A percentile compares a stretch with the other conserved stretches of the same genome.
phyloP scores from a whole-genome alignment of 2,797 vertebrate genomes.

The Chelidonichthys spinosus region DNA sequence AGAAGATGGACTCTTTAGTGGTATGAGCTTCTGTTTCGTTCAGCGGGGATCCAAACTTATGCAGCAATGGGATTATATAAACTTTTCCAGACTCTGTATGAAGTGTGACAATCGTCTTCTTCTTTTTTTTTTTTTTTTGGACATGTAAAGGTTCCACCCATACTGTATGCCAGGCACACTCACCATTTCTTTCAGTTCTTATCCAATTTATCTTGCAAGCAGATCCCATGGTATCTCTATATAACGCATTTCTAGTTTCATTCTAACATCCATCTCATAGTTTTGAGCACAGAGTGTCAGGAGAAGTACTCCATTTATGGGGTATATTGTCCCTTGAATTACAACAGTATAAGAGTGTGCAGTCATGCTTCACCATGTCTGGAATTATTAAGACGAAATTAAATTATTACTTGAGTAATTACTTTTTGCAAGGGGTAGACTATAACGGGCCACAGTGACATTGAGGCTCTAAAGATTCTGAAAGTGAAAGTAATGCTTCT shows the following conservation, averaged over 20 bases:
- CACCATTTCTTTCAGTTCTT: slow-evolving; percentile 35
- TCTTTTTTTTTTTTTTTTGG: slow-evolving; percentile 6
- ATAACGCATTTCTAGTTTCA: slow-evolving; percentile 41
- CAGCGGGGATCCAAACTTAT: slow-evolving; percentile 40
- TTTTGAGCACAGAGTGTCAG: slow-evolving; percentile 22
- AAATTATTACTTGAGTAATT: slow-evolving; percentile 64
- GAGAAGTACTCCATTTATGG: slow-evolving; percentile 35
- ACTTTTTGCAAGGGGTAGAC: slow-evolving; percentile 42
- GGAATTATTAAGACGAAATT: slow-evolving; percentile 61
- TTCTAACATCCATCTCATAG: slow-evolving; percentile 23
- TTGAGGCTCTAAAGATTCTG: slow-evolving; percentile 49
- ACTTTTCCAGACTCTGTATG: slow-evolving; percentile 37
- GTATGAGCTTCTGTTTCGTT: slow-evolving; percentile 35
- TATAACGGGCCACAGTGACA: slow-evolving; percentile 46
- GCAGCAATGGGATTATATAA: slow-evolving; percentile 38
- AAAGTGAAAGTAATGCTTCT: slow-evolving; percentile 58
- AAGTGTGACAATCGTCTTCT: slow-evolving; percentile 29
- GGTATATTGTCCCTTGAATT: slow-evolving; percentile 54
- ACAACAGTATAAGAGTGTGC: slow-evolving; percentile 39
- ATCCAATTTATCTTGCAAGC: slow-evolving; percentile 41
- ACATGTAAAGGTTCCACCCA: slow-evolving; percentile 20
- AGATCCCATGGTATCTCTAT: slow-evolving; percentile 35
- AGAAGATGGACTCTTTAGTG: slow-evolving; percentile 20
- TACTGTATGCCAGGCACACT: slow-evolving; percentile 14
- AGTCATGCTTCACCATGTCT: slow-evolving; percentile 50